Base-by-base conservation (phyloP, 2,113 vertebrate species). In the Psephotus haematonotus region DNA sequence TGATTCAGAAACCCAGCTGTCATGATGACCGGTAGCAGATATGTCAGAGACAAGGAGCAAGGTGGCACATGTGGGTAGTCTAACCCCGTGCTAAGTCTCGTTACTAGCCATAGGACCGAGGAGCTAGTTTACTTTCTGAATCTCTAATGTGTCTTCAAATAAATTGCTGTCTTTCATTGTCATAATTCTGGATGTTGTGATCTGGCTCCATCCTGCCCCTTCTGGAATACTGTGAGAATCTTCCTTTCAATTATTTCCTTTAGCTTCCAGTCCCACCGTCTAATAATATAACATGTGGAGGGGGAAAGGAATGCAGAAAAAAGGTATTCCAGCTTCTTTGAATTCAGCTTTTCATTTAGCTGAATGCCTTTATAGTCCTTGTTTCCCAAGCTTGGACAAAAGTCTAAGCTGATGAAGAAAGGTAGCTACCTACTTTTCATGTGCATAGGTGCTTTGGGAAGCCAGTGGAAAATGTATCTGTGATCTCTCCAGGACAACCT, bases 191-290 rank as follows among this genome's bases (percentile, higher is more conserved):
- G 53, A 69, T 87, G 27, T 89, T 89, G 62, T 1, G 22, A 63
- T 43, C 20, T 70, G 69, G 75, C 33, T 95, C 80, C 31, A 39
- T 93, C 79, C 31, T 93, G 62, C n/a, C 49, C 31, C 25, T 90
- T 91, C 41, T 90, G 82, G 35, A 94, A 81, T 86, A 46, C 20
- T 2, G 2, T 35, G 52, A 76, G 70, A 91, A 29, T 35, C 47
- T 94, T 92, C 18, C 85, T 93, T 95, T 93, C 92, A 92, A 83
- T 90, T 95, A 92, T 88, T 96, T 94, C 28, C n/a, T 92, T 79
- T 84, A 69, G 62, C 60, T 88, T 76, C 49, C 53, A 90, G 27
- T 82, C 67, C 62, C 44, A 59, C 41, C 33, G 25, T 79, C 70
- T 92, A 82, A 95, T 78, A 95, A 77, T 80, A 63, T 39, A 65